Base-by-base conservation (phyloP, 1,140 invertebrate species). In the Conopomorpha cramerella region DNA sequence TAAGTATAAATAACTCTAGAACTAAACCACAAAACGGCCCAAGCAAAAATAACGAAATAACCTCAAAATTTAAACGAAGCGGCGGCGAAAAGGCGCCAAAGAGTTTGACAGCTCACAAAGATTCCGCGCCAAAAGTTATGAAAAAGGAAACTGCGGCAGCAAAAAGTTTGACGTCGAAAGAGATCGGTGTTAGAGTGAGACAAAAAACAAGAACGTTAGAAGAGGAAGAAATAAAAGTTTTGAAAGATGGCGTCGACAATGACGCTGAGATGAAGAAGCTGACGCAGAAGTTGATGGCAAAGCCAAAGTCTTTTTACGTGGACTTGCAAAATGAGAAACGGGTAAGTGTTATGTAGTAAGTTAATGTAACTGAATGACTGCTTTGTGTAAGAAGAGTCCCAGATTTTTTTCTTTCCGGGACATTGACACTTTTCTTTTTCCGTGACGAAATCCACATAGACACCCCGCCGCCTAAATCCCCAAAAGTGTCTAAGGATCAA, bases 221-320 rank as follows among this genome's bases (percentile, higher is more conserved):
- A 27, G 62, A 73, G 1, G 41, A 58, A 37, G 76, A 78, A 55
- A 59, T 76, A 0, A 76, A 72, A 41, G 41, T 77, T 1, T 42
- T 78, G 2, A 71, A 51, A 1, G 55, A 68, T 11, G 41, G 29
- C 8, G 46, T 64, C 0, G 65, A 72, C 34, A 66, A 65, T 45
- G 67, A 66, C 39, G 35, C 38, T 3, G 62, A 61, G 32, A 63
- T 73, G 55, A 19, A 51, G 1, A 65, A 65, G 34, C 50, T 66
- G 19, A 46, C 57, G 1, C 44, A 45, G 2, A 63, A 51, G 29
- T 37, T 72, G n/a, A 49, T 36, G 6, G 71, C 66, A 3, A 49
- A 71, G 30, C 63, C 72, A 1, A 76, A 78, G 42, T 55, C 63
- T 2, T 78, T 71, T 54, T 78, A 51, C 34, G 47, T 78, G 4